phyloP scores from a whole-genome alignment of 2,113 vertebrate genomes.

The Polypterus bichir region DNA sequence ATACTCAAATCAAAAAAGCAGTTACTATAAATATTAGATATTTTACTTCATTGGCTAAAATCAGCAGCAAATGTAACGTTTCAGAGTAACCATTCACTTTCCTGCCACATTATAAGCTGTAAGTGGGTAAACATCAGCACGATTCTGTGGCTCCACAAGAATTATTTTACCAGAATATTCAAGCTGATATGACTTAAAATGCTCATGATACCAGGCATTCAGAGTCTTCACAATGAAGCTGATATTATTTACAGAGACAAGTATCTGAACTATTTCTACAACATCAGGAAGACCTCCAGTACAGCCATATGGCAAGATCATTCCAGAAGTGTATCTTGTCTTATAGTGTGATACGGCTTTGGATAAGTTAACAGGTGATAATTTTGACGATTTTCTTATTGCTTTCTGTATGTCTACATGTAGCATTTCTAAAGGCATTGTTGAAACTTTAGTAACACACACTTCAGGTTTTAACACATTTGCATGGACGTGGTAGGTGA shows the following conservation, averaged over 20 bases:
- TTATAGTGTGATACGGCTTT: conserved; percentile 15
- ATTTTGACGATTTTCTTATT: conserved; percentile 1
- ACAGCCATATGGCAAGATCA: conserved; percentile 16
- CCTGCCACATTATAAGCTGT: conserved; percentile 9
- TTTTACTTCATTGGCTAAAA: conserved; percentile 2
- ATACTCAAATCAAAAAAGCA: neutral
- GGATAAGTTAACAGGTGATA: conserved; percentile 3
- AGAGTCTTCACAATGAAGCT: conserved; percentile 18
- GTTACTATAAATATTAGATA: conserved; percentile 4
- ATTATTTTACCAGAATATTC: conserved; percentile 14
- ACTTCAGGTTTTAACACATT: too few relatives aligned
- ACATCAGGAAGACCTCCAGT: conserved; percentile 16
- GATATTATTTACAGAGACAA: conserved; percentile 10
- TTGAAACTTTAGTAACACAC: neutral
- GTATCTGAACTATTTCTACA: conserved; percentile 15
- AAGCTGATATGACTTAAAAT: conserved; percentile 14
- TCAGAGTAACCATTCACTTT: conserved; percentile 13
- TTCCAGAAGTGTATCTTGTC: conserved; percentile 16
- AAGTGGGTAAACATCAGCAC: conserved; percentile 9
- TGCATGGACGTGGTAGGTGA: too few relatives aligned
- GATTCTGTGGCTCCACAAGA: conserved; percentile 9
- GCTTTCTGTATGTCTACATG: conserved; percentile 7
- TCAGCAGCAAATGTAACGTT: conserved; percentile 9
- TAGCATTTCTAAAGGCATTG: conserved; percentile 7
- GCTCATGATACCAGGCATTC: conserved; percentile 17